These are phyloP conservation scores for Penaeus japonicus DNA, from an alignment of 1,140 invertebrate species.

Conservation along the genomic window DNA sequence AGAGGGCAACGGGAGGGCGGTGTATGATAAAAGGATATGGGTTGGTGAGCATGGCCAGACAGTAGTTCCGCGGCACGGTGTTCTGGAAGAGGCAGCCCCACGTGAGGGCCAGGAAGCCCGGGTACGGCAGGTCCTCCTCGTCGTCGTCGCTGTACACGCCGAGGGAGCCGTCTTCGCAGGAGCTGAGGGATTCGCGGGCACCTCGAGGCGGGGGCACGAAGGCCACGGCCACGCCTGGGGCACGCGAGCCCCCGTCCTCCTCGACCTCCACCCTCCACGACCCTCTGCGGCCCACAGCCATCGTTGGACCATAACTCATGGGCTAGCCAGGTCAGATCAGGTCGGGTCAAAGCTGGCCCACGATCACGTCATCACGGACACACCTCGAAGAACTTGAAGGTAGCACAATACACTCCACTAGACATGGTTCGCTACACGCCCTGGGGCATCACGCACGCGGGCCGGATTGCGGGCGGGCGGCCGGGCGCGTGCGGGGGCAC, in stretches of 20 bases:
- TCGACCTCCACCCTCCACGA: slow-evolving; percentile 50
- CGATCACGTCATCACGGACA: slow-evolving; percentile 2
- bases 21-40: slow-evolving; percentile 57
- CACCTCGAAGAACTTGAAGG: not conserved
- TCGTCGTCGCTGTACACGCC: slow-evolving; percentile 52
- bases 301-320: slow-evolving; percentile 54
- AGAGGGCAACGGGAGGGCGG: not conserved
- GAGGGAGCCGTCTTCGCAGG: slow-evolving; percentile 47
- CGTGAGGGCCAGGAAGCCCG: slow-evolving; percentile 57
- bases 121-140: slow-evolving; percentile 51
- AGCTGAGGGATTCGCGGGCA: slow-evolving; percentile 41
- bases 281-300: slow-evolving; percentile 51
- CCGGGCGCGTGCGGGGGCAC: not conserved
- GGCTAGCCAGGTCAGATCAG: slow-evolving; percentile 27
- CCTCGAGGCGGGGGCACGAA: slow-evolving; percentile 39
- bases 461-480: not conserved
- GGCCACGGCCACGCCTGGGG: slow-evolving; percentile 39
- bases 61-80: slow-evolving; percentile 48
- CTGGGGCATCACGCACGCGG: not conserved
- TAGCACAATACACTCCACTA: not conserved
- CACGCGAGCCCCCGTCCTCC: slow-evolving; percentile 35
- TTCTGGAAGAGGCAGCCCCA: slow-evolving; percentile 57
- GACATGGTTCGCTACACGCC: not conserved
- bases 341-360: slow-evolving; percentile 22
- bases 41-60: slow-evolving; percentile 57